These are phyloP conservation scores for Pitta sordida DNA, from an alignment of 2,113 vertebrate genomes.

Conservation along the genomic window DNA sequence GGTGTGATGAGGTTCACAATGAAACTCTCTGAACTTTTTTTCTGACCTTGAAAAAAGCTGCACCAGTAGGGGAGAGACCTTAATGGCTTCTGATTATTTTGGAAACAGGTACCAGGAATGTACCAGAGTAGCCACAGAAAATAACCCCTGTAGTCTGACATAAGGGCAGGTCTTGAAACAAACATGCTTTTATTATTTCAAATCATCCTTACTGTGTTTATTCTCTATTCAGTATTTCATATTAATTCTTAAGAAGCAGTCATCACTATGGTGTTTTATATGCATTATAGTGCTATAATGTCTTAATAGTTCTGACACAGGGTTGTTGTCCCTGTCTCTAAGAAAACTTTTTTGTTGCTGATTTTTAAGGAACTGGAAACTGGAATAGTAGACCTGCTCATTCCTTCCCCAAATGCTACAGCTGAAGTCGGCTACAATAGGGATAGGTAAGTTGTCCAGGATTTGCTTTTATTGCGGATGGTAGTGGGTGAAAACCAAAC, in stretches of 20 bases:
- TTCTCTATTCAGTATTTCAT: neutral
- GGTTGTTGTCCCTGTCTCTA: neutral
- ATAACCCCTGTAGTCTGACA: neutral
- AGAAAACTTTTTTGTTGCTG: neutral
- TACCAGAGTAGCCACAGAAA: neutral
- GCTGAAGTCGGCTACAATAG: slow-evolving; percentile 87
- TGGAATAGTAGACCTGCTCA: slow-evolving; percentile 82
- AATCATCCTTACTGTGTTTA: neutral
- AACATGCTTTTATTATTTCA: neutral
- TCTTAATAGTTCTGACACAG: neutral
- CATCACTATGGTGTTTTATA: neutral
- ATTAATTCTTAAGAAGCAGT: neutral
- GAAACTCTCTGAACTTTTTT: neutral
- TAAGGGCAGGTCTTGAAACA: neutral
- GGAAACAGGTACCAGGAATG: neutral
- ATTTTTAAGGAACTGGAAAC: slow-evolving; percentile 81
- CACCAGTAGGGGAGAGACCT: neutral
- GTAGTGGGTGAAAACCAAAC: neutral
- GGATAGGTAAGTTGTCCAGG: slow-evolving; percentile 73
- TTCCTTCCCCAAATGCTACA: slow-evolving; percentile 84
- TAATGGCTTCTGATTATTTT: neutral
- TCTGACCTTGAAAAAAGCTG: neutral
- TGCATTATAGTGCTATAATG: neutral
- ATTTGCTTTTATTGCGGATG: neutral
- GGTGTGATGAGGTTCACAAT: neutral